Evolutionary conservation across 2,113 vertebrate genomes (phyloP), one percentile per base, ranked within the genome.

Genomic region (Chionis minor): DNA sequence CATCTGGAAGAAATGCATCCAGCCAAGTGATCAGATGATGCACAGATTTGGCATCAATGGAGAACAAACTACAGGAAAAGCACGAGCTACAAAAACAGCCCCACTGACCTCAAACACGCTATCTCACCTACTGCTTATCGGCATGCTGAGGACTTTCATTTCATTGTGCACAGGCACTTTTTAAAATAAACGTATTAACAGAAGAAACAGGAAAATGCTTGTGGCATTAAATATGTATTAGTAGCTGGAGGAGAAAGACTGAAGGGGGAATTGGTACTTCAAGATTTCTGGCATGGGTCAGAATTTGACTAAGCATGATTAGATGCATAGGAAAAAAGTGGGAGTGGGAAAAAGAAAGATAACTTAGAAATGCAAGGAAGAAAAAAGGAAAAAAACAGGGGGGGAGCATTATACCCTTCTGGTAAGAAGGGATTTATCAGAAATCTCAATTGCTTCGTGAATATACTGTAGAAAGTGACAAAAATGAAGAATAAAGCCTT

Each of bases 1-100:
- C 92, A 95, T 90, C 87, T 90, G 96, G 96, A 96, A 95, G 66
- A 92, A 94, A 96, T 49, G 78, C 52, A 49, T 40, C 69, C 42
- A 72, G 86, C 79, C 86, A 82, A 90, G 67, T 1, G 15, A 92
- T 91, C 93, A 90, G 93, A 85, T 95, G 96, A 93, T 77, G 87
- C 96, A 67, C 33, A 58, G 40, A 61, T 80, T 80, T 73, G 70
- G 78, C 74, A 69, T 82, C 93, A 90, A 72, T 30, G 45, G 62
- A 75, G 81, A 90, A 70, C 0, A 0, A 94, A 40, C n/a, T 32
- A 49, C 4, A 20, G 77, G 21, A 38, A 52, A 42, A 80, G 71
- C 63, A 66, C 0, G 0, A 93, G 75, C 49, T 79, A 84, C 71
- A 51, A 20, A 24, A 66, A 58, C 55, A 66, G 51, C 28, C 69